Percentiles rank a stretch among this genome's conserved stretches.
Evolutionary conservation across 2,797 vertebrate genomes (phyloP).

Genomic region (Oryzias dopingdopingensis): DNA sequence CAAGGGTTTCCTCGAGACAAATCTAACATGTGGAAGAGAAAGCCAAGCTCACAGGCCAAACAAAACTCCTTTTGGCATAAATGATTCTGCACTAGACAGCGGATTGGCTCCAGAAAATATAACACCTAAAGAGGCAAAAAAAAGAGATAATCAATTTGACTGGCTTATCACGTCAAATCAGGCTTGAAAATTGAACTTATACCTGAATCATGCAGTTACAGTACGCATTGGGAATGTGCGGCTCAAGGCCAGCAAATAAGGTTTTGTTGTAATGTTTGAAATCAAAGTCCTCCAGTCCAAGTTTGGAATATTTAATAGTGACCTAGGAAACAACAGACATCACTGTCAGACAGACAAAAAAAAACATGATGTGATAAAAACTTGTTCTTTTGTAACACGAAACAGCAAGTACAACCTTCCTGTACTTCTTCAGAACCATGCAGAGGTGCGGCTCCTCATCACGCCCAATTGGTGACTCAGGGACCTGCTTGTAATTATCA

Average conservation of each 20-base stretch:
- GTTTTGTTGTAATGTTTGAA: slow-evolving; percentile 99
- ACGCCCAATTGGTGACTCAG: slow-evolving; percentile 91
- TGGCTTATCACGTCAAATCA: not conserved
- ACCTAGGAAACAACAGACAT: slow-evolving; percentile 77
- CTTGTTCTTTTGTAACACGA: not conserved
- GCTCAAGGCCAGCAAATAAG: slow-evolving; percentile 94
- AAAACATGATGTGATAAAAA: not conserved
- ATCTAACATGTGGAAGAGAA: slow-evolving; percentile 98
- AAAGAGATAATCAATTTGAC: not conserved
- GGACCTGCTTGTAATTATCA: slow-evolving; percentile 93
- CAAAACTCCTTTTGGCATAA: slow-evolving; percentile 99
- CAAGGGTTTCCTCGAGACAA: slow-evolving; percentile 95
- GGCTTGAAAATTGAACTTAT: not conserved
- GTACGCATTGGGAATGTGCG: slow-evolving; percentile 98
- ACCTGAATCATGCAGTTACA: slow-evolving; percentile 99
- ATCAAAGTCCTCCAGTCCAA: slow-evolving; percentile 97
- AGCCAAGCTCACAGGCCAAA: slow-evolving; percentile 94
- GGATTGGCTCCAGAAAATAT: slow-evolving; percentile 94
- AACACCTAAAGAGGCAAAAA: slow-evolving; percentile 78
- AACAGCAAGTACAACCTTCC: slow-evolving; percentile 82
- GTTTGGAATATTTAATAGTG: slow-evolving; percentile 98
- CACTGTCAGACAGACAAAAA: accelerated
- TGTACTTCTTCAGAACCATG: slow-evolving; percentile 96
- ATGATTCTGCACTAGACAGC: slow-evolving; percentile 95
- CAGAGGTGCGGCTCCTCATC: slow-evolving; percentile 95